A percentile compares a stretch with the other conserved stretches of the same genome.
Conservation (phyloP, 2,888 invertebrate species). For the Apotomis betuletana region DNA sequence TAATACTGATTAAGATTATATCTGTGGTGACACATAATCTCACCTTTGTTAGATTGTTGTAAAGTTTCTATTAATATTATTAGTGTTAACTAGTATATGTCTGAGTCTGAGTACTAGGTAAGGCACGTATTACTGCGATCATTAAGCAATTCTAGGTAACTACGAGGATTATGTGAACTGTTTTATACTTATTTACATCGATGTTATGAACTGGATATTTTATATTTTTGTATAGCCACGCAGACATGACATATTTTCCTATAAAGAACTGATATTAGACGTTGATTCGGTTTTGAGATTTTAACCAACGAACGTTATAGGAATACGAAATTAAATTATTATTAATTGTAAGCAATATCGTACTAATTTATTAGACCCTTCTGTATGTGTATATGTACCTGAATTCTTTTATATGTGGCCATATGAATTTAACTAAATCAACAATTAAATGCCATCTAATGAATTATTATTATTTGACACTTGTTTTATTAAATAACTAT, state of each 20-base stretch:
- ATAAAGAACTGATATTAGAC: conserved; percentile 67
- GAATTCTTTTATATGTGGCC: conserved; percentile 80
- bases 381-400: conserved; percentile 78
- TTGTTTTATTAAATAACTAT: conserved; percentile 73
- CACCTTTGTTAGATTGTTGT: conserved; percentile 58
- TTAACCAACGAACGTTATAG: conserved; percentile 75
- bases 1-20: conserved; percentile 51
- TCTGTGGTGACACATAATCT: conserved; percentile 56
- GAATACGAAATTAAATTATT: conserved; percentile 78
- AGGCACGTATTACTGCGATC: conserved; percentile 30
- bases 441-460: conserved; percentile 61
- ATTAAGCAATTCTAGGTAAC: conserved; percentile 38
- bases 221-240: conserved; percentile 68
- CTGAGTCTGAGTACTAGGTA: conserved; percentile 38
- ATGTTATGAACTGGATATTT: conserved; percentile 70
- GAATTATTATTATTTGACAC: conserved; percentile 69
- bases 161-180: conserved; percentile 46
- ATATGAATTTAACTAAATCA: conserved; percentile 73
- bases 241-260: conserved; percentile 68
- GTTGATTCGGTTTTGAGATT: conserved; percentile 72
- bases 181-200: conserved; percentile 57
- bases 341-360: conserved; percentile 66
- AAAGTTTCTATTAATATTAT: conserved; percentile 53
- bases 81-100: conserved; percentile 47
- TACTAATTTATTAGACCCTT: conserved; percentile 71